These are phyloP conservation scores for Eulemur mongoz DNA, from an alignment of 2,797 vertebrate genomes.

Conservation along the genomic window DNA sequence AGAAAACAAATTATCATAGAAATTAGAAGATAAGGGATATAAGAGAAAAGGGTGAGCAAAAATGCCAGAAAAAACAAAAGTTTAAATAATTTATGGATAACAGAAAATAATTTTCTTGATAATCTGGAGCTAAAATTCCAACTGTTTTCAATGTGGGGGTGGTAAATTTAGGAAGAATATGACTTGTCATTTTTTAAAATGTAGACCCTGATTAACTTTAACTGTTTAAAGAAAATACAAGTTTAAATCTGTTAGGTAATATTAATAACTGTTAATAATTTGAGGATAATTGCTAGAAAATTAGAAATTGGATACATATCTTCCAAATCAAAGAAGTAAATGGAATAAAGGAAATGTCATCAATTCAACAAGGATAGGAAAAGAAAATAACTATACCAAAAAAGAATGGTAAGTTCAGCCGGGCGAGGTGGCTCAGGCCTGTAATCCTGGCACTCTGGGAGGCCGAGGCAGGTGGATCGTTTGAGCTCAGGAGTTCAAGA, in stretches of 20 bases:
- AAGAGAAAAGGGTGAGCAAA: background rate
- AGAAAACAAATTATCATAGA: constrained; percentile 2
- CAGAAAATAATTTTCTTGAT: background rate
- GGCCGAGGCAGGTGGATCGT: too few species aligned
- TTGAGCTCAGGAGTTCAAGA: too few species aligned
- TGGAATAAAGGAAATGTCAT: background rate
- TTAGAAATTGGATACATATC: background rate
- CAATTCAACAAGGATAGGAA: background rate
- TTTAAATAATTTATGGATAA: background rate
- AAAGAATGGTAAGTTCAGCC: background rate
- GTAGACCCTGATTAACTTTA: background rate
- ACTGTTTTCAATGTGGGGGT: background rate
- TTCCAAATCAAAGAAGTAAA: background rate
- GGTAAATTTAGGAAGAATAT: background rate
- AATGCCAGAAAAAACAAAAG: background rate
- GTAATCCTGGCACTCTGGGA: too few species aligned
- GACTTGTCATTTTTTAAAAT: background rate
- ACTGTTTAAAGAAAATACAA: background rate
- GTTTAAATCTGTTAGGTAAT: background rate
- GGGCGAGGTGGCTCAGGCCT: too few species aligned
- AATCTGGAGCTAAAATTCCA: background rate
- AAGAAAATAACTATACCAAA: background rate
- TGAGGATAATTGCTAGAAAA: background rate
- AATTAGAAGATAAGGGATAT: background rate
- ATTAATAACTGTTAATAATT: background rate